Conservation (phyloP, 2,888 invertebrate species). For the Clanis bilineata region DNA sequence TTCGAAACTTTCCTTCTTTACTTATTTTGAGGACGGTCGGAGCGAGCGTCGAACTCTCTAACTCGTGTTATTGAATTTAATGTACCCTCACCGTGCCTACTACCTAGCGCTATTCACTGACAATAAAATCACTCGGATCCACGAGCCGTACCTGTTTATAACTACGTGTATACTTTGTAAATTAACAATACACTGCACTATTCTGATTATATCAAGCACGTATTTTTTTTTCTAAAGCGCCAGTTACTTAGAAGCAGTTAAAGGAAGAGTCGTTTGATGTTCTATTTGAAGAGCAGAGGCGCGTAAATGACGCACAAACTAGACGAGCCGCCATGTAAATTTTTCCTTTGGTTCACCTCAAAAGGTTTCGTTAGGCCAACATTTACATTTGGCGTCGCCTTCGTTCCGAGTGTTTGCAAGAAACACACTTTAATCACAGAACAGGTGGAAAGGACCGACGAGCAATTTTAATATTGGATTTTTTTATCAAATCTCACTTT, state of each 20-base stretch:
- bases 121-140: conserved; percentile 67
- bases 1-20: conserved; percentile 75
- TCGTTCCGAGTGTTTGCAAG: conserved; percentile 56
- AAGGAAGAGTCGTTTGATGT: conserved; percentile 40
- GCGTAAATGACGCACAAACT: conserved; percentile 50
- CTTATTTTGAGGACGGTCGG: conserved; percentile 79
- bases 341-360: conserved; percentile 61
- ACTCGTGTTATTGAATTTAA: conserved; percentile 82
- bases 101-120: conserved; percentile 66
- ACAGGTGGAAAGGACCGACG: conserved; percentile 63
- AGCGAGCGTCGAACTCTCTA: conserved; percentile 78
- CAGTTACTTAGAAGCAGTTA: conserved; percentile 17
- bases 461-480: conserved; percentile 75
- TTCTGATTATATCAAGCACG: not conserved
- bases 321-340: conserved; percentile 53
- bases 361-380: conserved; percentile 66
- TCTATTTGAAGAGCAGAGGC: conserved; percentile 33
- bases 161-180: not conserved
- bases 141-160: conserved; percentile 39
- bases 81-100: conserved; percentile 71
- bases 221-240: not conserved
- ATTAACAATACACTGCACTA: not conserved
- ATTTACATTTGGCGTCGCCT: conserved; percentile 69
- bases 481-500: conserved; percentile 63
- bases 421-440: conserved; percentile 76